Base-by-base conservation (phyloP, 1,140 invertebrate species). In the Nixonia krombeini region DNA sequence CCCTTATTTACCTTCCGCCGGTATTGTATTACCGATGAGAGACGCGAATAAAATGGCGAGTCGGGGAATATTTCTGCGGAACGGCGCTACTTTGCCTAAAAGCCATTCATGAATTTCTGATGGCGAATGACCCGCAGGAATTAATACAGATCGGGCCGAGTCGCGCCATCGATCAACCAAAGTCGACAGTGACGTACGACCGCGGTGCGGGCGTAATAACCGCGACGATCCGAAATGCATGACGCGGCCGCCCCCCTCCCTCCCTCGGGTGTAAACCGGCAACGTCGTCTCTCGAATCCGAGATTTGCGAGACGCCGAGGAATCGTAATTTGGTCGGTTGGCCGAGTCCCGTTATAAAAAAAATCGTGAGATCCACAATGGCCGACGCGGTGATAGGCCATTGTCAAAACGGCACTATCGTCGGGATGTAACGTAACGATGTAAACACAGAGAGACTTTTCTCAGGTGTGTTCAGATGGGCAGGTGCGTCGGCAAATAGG, bases 121-220 rank as follows among this genome's bases (percentile, higher is more conserved):
- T 35, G 29, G 35, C 37, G 47, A 51, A 50, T 64, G 16, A 45
- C 38, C 26, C 1, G 16, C 47, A 12, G 23, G 44, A 21, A 26
- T 28, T 67, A 46, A 67, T 61, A 67, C 57, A 52, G 46, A 52
- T 52, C 52, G 57, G 25, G 57, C 55, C 61, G 29, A 57, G 47
- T 50, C 40, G 47, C 40, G 37, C 53, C 56, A 62, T 68, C 57
- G 46, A 68, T 68, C 65, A 68, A 41, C 23, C 1, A 10, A 26
- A 18, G 40, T 40, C 62, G 65, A 68, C 65, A 68, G 47, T 62
- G 65, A 68, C 65, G 62, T 61, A 68, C 57, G 52, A 57, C 53
- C 41, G 46, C 41, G 29, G 50, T 31, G 40, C n/a, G 12, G 40
- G 51, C 33, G 42, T 56, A 56, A 49, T 68, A 68, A 62, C 61